A percentile compares a stretch with the other conserved stretches of the same genome.
Evolutionary conservation across 2,797 vertebrate species (phyloP).

Genomic region (Anabas testudineus): DNA sequence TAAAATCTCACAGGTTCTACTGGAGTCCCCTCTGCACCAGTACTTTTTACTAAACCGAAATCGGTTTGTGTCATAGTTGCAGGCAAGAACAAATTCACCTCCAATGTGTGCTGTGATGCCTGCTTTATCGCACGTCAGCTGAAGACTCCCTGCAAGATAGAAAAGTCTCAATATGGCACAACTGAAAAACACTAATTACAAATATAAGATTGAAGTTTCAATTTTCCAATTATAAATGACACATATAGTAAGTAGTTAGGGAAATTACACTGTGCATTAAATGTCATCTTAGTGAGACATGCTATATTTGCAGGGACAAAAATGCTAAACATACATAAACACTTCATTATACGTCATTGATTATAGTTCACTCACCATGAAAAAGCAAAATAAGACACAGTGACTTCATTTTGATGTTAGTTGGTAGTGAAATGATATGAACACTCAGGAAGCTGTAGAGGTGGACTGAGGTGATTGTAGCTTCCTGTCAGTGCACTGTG

Average conservation of each 20-base stretch:
- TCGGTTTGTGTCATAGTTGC: constrained; percentile 29
- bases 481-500: constrained; percentile 49
- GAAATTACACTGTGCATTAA: not conserved
- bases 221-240: not conserved
- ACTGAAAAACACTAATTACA: not conserved
- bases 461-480: constrained; percentile 48
- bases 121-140: constrained; percentile 71
- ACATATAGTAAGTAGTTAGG: too few relatives aligned
- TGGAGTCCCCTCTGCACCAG: constrained; percentile 79
- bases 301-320: not conserved
- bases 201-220: not conserved
- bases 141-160: constrained; percentile 68
- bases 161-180: too few relatives aligned
- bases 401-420: constrained; percentile 58
- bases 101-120: constrained; percentile 57
- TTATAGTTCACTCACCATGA: constrained; percentile 64
- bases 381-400: constrained; percentile 62
- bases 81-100: constrained; percentile 56
- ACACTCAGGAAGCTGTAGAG: constrained; percentile 47
- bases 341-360: not conserved
- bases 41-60: constrained; percentile 77
- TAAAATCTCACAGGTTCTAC: constrained; percentile 69
- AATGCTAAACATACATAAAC: not conserved
- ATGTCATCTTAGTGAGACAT: not conserved
- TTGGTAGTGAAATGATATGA: too few relatives aligned